Base-by-base conservation (phyloP, 2,797 vertebrate genomes). In the Anolis apletophallus region DNA sequence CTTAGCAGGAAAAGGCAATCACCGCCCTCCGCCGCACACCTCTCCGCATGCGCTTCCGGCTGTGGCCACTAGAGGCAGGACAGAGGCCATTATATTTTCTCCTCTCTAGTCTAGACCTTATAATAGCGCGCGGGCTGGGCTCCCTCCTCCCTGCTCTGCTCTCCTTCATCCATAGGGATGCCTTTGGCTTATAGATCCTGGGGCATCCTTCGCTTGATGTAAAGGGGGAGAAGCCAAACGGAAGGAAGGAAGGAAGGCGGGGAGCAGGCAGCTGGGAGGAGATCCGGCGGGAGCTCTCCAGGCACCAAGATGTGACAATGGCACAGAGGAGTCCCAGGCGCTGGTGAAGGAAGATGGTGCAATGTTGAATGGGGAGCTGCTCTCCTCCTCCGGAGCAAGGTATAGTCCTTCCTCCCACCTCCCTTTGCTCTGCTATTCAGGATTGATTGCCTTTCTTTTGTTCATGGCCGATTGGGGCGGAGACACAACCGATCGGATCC, bases 311-410 rank as follows among this genome's bases (percentile, higher is more conserved):
- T 77, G 72, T 59, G 29, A 81, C 29, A 21, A 55, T 26, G 59
- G 32, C 59, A 10, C 34, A 50, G 34, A 21, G 52, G 59, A 4
- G 59, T 23, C 40, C 21, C 0, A 17, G 84, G n/a, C 5, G 40
- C 17, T 72, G 71, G 17, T 34, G 80, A 21, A 74, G 57, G 71
- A 50, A 21, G 84, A 86, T 64, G 85, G 34, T 59, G 85, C 61
- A 13, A 26, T 19, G 34, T 17, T 87, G 80, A 81, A 54, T 17
- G 16, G 76, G 59, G 69, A 34, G 32, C 23, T 13, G 3, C 46
- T 8, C 19, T 54, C 72, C 71, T 46, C 82, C 29, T n/a, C 36
- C 29, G 59, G 79, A 76, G 80, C 73, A 69, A 87, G 85, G 85
- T 87, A 87, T 23, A 7, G 46, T 46, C 46, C 46, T 46, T 46